Percentiles rank a stretch among this genome's conserved stretches.
These are phyloP conservation scores for Morone chrysops DNA, from an alignment of 2,113 vertebrate genomes.

Conservation along the genomic window DNA sequence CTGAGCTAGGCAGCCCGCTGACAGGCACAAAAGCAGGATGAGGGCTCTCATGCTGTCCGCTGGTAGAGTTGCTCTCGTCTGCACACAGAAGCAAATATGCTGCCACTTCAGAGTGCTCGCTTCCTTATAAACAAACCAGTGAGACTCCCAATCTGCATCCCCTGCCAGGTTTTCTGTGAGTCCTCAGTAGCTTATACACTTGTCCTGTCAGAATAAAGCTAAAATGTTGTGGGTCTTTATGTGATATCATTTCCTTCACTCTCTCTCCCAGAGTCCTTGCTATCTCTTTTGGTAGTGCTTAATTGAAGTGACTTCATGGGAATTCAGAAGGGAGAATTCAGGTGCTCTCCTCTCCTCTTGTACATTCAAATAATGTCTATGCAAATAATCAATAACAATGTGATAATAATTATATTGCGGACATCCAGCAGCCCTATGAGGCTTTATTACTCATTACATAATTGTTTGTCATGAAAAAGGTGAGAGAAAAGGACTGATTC, in stretches of 20 bases:
- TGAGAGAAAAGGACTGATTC: neutral
- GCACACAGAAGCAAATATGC: neutral
- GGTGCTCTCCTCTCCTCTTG: too few species aligned
- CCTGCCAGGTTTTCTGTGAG: constrained; percentile 33
- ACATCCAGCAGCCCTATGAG: too few species aligned
- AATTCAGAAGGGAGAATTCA: too few species aligned
- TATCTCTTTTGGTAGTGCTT: too few species aligned
- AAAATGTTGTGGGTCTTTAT: neutral
- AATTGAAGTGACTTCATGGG: too few species aligned
- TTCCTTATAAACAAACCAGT: constrained; percentile 43
- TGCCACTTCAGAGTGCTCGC: neutral
- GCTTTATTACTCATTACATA: too few species aligned
- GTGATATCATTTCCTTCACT: too few species aligned
- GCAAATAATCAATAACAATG: too few species aligned
- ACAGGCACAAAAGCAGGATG: constrained; percentile 58
- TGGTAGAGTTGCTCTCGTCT: neutral
- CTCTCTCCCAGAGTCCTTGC: neutral
- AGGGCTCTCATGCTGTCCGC: constrained; percentile 49
- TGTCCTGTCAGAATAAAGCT: neutral
- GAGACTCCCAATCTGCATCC: constrained; percentile 15
- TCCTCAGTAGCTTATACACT: neutral
- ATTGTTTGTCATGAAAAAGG: too few species aligned
- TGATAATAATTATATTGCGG: too few species aligned
- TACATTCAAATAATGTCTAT: too few species aligned
- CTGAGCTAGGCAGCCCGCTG: constrained; percentile 58